Percentiles rank a stretch among this genome's conserved stretches.
Evolutionary conservation across 2,113 vertebrate species (phyloP).

Genomic region (Oxygymnocypris stewartii): DNA sequence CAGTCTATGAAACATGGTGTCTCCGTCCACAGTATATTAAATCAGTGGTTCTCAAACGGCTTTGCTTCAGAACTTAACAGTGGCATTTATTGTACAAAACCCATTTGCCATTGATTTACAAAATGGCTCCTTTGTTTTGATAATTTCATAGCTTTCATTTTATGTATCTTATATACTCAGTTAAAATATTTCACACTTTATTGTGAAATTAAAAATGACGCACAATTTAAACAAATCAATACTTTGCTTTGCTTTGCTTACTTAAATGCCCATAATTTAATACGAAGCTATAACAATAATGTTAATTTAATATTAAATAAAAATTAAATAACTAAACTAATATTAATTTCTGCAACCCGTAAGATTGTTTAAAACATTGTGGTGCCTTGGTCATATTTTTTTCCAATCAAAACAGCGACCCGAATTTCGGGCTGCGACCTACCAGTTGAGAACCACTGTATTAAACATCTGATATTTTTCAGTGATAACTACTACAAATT

Average conservation of each 20-base stretch:
- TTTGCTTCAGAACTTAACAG: not conserved
- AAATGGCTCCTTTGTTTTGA: not conserved
- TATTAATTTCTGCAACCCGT: not conserved
- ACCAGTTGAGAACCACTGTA: conserved; percentile 11
- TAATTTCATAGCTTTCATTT: not conserved
- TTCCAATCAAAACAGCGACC: not conserved
- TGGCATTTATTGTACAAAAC: not conserved
- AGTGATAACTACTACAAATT: not conserved
- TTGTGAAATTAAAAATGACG: not conserved
- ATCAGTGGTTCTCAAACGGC: not conserved
- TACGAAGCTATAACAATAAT: not conserved
- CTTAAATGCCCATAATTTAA: not conserved
- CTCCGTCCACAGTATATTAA: conserved; percentile 8
- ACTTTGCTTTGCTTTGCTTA: not conserved
- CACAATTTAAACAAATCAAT: not conserved
- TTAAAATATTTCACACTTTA: not conserved
- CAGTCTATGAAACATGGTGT: not conserved
- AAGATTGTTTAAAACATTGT: not conserved
- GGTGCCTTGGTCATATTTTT: not conserved
- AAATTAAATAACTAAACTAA: not conserved
- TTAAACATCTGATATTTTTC: not conserved
- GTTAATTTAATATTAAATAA: not conserved
- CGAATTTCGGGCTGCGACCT: not conserved
- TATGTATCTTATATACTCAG: not conserved
- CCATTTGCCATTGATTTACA: too few species aligned